phyloP scores from a whole-genome alignment of 2,113 vertebrate species.

The Chlorodrepanis virens region DNA sequence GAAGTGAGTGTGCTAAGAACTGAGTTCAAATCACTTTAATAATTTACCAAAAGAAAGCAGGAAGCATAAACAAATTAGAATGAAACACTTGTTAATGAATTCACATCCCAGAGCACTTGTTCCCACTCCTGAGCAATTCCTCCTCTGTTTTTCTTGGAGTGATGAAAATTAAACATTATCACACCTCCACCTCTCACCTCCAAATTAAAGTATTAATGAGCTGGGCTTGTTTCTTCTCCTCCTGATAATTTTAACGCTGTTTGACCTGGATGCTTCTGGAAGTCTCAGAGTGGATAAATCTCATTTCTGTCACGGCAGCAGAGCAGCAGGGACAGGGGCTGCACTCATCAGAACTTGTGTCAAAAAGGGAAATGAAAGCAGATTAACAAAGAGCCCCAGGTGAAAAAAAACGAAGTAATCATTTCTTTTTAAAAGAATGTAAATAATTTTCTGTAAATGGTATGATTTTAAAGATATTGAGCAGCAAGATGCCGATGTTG shows the following conservation, averaged over 20 bases:
- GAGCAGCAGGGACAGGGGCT: not conserved
- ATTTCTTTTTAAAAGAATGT: not conserved
- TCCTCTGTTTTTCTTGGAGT: not conserved
- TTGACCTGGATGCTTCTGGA: not conserved
- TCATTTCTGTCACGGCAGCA: slow-evolving; percentile 10
- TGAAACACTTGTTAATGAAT: not conserved
- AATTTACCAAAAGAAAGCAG: not conserved
- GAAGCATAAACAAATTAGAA: not conserved
- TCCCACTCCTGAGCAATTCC: not conserved
- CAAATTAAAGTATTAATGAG: not conserved
- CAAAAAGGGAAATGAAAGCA: not conserved
- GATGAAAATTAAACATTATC: not conserved
- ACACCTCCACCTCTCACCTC: not conserved
- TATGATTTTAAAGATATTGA: no score
- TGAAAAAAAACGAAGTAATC: not conserved
- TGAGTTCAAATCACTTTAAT: not conserved
- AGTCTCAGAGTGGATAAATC: not conserved
- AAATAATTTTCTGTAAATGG: no score
- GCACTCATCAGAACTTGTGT: not conserved
- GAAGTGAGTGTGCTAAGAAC: not conserved
- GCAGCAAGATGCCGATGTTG: not conserved
- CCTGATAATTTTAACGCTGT: not conserved
- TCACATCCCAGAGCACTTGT: not conserved
- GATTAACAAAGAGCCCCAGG: not conserved
- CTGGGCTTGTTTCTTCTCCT: not conserved